phyloP scores from a whole-genome alignment of 2,888 invertebrate genomes.

The Caenorhabditis zanzibari region DNA sequence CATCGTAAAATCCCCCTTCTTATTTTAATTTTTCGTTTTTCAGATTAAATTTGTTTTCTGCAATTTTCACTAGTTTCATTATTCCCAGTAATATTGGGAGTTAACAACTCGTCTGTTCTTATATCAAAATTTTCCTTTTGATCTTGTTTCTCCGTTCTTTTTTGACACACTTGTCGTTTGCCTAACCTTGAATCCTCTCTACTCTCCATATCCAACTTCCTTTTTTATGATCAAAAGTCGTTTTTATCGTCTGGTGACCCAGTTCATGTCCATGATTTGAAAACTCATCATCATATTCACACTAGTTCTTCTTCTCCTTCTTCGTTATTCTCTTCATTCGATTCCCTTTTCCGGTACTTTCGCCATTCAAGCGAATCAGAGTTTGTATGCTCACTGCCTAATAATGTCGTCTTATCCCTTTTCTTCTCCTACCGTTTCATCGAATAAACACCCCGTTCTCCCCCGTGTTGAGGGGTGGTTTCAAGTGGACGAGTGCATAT shows the following conservation, averaged over 20 bases:
- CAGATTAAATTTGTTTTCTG: not conserved
- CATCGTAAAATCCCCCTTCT: constrained; percentile 22
- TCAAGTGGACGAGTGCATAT: constrained; percentile 43
- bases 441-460: constrained; percentile 56
- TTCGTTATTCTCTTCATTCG: not conserved
- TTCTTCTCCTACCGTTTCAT: constrained; percentile 49
- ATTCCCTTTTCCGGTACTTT: constrained; percentile 5
- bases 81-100: too few relatives aligned
- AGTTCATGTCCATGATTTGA: not conserved
- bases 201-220: constrained; percentile 3
- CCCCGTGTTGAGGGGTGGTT: constrained; percentile 19
- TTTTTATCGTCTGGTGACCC: constrained; percentile 16
- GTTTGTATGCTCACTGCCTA: constrained; percentile 28
- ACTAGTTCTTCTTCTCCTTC: not conserved
- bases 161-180: not conserved
- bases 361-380: constrained; percentile 41
- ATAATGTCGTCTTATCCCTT: constrained; percentile 47
- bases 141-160: not conserved
- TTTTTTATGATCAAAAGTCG: constrained; percentile 9
- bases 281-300: constrained; percentile 21
- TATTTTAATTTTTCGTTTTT: constrained; percentile 11
- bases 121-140: not conserved
- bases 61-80: not conserved
- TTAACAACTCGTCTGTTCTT: too few relatives aligned
- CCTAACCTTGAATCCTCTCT: not conserved